Evolutionary conservation across 2,797 vertebrate genomes (phyloP).

Genomic region (Clarias platycephalus): DNA sequence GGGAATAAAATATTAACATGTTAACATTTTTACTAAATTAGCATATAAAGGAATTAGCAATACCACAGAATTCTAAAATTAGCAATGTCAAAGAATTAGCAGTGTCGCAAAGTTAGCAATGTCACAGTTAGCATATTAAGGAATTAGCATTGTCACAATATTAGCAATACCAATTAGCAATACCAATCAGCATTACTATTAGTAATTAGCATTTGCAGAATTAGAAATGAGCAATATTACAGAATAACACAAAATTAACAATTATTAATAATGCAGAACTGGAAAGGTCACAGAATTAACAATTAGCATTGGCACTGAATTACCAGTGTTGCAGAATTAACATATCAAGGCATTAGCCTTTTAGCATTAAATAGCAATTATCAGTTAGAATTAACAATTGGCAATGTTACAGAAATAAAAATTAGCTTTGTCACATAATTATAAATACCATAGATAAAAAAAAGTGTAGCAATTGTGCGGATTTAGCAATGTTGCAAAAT

Average conservation of each 20-base stretch:
- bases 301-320: too few species aligned
- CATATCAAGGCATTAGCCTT: too few species aligned
- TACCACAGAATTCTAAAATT: neutral
- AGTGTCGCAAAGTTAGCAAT: neutral
- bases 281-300: too few species aligned
- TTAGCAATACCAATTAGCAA: neutral
- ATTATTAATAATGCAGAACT: too few species aligned
- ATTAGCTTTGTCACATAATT: neutral
- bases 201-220: neutral
- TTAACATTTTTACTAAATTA: neutral
- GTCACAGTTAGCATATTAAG: neutral
- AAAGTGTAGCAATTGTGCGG: neutral
- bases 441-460: neutral
- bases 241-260: neutral
- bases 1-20: too few species aligned
- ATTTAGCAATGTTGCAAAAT: neutral
- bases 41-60: neutral
- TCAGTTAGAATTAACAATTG: too few species aligned
- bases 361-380: too few species aligned
- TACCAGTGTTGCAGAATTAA: too few species aligned
- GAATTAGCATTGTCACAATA: neutral
- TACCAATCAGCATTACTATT: too few species aligned
- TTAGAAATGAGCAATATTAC: neutral
- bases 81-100: neutral
- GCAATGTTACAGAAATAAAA: neutral